Conservation (phyloP, 2,113 vertebrate genomes). For the Bos taurus region ARS-UCD2.0 NC_037328.1:98600501-98601000, state of each 20-base stretch:
- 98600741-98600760: conserved; percentile 27
- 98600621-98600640: not conserved
- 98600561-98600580: not conserved
- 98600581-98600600: not conserved
- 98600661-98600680: not conserved
- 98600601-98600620: not conserved
- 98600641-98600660: not conserved
- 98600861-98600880: not conserved
- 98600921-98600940: not conserved
- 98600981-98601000: not conserved
- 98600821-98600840: not conserved
- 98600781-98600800: not conserved
- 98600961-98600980: not conserved
- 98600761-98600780: not conserved
- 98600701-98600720: not conserved
- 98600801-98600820: conserved; percentile 32
- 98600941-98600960: not conserved
- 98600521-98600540: not conserved
- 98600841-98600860: not conserved
- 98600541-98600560: not conserved
- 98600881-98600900: not conserved
- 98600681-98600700: not conserved
- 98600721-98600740: conserved; percentile 9
- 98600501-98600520: not conserved
- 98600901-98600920: not conserved